phyloP scores from a whole-genome alignment of 2,797 vertebrate genomes.

The Arnoldichthys spilopterus region DNA sequence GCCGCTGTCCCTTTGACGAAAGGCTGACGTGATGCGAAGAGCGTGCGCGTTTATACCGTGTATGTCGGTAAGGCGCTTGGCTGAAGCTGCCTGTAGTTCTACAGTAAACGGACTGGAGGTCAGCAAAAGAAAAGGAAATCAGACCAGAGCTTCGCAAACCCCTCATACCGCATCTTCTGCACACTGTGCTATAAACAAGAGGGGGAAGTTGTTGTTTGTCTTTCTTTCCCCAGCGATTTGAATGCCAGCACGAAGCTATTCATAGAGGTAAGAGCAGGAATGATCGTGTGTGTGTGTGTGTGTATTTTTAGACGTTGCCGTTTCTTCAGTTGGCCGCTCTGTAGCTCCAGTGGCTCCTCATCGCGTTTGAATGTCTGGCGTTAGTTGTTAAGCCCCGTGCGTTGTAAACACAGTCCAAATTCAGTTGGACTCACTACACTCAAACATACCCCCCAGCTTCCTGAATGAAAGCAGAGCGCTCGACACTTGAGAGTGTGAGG shows the following conservation, averaged over 20 bases:
- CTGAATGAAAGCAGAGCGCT: neutral
- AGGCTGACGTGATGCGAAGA: too few relatives aligned
- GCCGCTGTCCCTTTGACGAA: too few relatives aligned
- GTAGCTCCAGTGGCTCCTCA: neutral
- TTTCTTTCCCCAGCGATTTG: neutral
- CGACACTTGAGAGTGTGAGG: neutral
- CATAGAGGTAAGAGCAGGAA: neutral
- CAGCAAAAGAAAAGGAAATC: constrained; percentile 20
- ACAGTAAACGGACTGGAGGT: constrained; percentile 50
- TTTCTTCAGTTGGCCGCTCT: neutral
- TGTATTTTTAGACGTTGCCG: neutral
- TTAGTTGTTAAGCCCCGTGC: neutral
- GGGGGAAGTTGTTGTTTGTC: neutral
- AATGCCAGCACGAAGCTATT: constrained; percentile 1
- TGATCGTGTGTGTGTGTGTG: neutral
- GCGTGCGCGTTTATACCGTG: constrained; percentile 46
- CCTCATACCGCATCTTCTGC: neutral
- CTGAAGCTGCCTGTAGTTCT: constrained; percentile 59
- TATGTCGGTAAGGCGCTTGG: constrained; percentile 57
- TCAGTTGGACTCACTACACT: too few relatives aligned
- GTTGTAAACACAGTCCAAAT: neutral
- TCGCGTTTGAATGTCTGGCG: neutral
- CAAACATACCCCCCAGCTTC: too few relatives aligned
- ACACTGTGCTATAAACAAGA: neutral
- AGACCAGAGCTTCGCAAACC: neutral